Conservation (phyloP, 2,113 vertebrate species). For the Caranx melampygus region DNA sequence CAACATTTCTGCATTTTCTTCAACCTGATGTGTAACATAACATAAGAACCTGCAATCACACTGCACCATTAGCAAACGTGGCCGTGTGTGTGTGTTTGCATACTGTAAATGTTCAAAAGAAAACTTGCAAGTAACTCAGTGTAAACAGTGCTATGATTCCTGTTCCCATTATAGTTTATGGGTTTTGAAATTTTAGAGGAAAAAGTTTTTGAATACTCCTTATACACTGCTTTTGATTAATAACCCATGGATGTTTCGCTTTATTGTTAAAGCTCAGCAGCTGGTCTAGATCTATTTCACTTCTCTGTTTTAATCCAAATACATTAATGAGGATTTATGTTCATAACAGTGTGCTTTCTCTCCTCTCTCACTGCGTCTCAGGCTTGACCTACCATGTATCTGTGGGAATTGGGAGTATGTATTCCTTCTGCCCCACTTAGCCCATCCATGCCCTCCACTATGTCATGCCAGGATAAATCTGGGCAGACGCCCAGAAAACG, state of each 20-base stretch:
- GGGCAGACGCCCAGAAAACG: constrained; percentile 71
- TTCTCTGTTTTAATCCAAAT: neutral
- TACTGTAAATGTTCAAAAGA: neutral
- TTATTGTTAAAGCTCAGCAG: neutral
- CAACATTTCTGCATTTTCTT: too few relatives aligned
- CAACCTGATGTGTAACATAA: neutral
- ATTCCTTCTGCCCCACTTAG: constrained; percentile 80
- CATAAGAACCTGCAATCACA: neutral
- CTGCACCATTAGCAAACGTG: constrained; percentile 57
- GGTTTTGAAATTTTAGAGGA: neutral
- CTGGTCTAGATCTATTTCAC: neutral
- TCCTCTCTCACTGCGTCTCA: constrained; percentile 77
- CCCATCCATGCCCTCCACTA: constrained; percentile 69
- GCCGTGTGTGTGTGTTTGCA: neutral
- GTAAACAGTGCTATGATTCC: neutral
- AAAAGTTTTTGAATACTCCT: neutral
- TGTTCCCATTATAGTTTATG: neutral
- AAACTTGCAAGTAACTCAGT: too few relatives aligned
- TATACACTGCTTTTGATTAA: too few relatives aligned
- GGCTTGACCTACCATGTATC: constrained; percentile 98
- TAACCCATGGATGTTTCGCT: neutral
- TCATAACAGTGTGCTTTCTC: constrained; percentile 61
- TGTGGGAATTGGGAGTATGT: constrained; percentile 98
- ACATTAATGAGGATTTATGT: constrained; percentile 22
- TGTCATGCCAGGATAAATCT: constrained; percentile 74